These are phyloP conservation scores for Habropoda laboriosa DNA, from an alignment of 1,140 invertebrate species.

Conservation along the genomic window DNA sequence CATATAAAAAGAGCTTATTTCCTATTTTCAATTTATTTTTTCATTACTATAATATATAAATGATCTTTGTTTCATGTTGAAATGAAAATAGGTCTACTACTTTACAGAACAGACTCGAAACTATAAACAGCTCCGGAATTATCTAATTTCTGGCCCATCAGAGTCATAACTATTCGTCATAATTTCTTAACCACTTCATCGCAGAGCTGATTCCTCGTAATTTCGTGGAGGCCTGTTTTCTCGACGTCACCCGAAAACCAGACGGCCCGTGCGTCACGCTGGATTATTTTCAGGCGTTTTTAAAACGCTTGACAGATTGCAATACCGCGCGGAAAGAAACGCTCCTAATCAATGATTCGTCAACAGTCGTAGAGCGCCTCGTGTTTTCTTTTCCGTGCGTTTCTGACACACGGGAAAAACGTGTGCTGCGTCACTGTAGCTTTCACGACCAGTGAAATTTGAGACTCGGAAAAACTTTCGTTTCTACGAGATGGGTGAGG, in stretches of 20 bases:
- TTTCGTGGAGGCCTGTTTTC: slow-evolving; percentile 1
- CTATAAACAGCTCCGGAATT: too few relatives aligned
- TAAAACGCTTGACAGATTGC: slow-evolving; percentile 58
- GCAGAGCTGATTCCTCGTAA: neutral
- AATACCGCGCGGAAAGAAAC: slow-evolving; percentile 18
- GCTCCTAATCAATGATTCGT: slow-evolving; percentile 19
- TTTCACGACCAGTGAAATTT: neutral
- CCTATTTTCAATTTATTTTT: too few relatives aligned
- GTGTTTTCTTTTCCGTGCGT: neutral
- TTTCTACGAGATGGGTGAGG: neutral
- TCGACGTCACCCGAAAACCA: slow-evolving; percentile 29
- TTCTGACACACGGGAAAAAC: neutral
- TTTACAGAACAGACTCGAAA: neutral
- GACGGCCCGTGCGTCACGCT: slow-evolving; percentile 53
- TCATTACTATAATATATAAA: too few relatives aligned
- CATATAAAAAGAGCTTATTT: too few relatives aligned
- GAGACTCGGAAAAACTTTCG: neutral
- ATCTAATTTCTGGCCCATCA: neutral
- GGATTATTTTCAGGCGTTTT: slow-evolving; percentile 63
- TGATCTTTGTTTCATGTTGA: too few relatives aligned
- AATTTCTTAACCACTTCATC: slow-evolving; percentile 1
- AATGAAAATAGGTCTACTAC: too few relatives aligned
- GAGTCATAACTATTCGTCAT: neutral
- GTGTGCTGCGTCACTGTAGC: neutral
- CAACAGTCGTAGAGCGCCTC: neutral